A percentile compares a stretch with the other conserved stretches of the same genome.
These are phyloP conservation scores for Brassicogethes aeneus DNA, from an alignment of 2,888 invertebrate genomes.

Conservation along the genomic window DNA sequence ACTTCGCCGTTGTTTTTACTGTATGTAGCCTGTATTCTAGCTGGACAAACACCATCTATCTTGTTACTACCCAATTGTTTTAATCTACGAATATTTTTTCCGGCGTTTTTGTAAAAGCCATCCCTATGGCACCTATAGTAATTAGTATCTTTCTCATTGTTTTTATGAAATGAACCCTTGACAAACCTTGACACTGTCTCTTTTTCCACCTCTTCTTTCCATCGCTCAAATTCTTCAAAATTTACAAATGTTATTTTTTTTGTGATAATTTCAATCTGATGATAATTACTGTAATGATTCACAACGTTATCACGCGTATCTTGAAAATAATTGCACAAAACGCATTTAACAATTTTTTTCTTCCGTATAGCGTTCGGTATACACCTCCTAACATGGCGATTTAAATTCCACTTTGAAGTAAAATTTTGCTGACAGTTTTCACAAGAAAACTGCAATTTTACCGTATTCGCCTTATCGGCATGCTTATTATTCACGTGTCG, in stretches of 20 bases:
- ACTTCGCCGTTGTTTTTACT: constrained; percentile 10
- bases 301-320: background rate
- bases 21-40: constrained; percentile 15
- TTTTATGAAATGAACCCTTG: constrained; percentile 1
- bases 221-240: constrained; percentile 5
- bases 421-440: background rate
- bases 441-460: background rate
- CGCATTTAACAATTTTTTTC: background rate
- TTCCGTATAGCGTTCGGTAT: background rate
- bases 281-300: constrained; percentile 4
- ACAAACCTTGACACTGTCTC: constrained; percentile 6
- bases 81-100: constrained; percentile 14
- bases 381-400: background rate
- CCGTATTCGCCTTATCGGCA: background rate
- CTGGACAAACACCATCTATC: constrained; percentile 23
- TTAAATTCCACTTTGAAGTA: background rate
- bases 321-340: background rate
- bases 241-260: constrained; percentile 3
- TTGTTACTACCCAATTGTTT: constrained; percentile 18
- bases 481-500: background rate
- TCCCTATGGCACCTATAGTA: constrained; percentile 15
- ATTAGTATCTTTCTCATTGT: constrained; percentile 3
- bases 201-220: constrained; percentile 8
- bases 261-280: constrained; percentile 1
- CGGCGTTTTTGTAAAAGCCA: constrained; percentile 13